Percentiles rank a stretch among this genome's conserved stretches.
Evolutionary conservation across 2,113 vertebrate species (phyloP).

Genomic region (Oryzias curvinotus): DNA sequence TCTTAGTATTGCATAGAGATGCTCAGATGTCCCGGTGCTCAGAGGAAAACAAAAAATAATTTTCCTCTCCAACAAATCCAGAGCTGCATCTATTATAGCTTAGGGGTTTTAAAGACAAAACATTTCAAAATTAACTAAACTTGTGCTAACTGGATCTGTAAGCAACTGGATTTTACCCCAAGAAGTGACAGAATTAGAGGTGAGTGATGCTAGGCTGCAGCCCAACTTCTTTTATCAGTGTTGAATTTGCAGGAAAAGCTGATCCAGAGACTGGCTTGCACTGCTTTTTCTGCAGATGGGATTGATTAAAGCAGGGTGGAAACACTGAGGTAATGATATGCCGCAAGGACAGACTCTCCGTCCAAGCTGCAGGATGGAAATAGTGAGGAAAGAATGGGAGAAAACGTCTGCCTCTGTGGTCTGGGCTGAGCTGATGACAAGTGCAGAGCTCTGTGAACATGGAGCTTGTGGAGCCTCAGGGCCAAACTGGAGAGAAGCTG

Average conservation of each 20-base stretch:
- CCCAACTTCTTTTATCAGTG: constrained; percentile 30
- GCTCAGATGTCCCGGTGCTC: constrained; percentile 41
- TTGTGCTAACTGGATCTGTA: constrained; percentile 18
- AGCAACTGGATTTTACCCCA: constrained; percentile 16
- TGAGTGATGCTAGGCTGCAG: constrained; percentile 30
- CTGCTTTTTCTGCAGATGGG: constrained; percentile 70
- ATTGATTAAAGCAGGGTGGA: constrained; percentile 67
- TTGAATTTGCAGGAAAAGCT: constrained; percentile 28
- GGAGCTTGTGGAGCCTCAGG: constrained; percentile 66
- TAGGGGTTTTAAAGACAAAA: constrained; percentile 26
- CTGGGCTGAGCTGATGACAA: constrained; percentile 60
- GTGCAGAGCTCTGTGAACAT: constrained; percentile 54
- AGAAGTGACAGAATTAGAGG: constrained; percentile 28
- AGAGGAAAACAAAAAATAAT: neutral
- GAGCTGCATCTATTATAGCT: constrained; percentile 15
- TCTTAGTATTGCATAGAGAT: constrained; percentile 24
- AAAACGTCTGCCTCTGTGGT: constrained; percentile 51
- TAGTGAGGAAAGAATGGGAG: constrained; percentile 43
- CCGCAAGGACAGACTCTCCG: constrained; percentile 53
- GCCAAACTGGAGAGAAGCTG: constrained; percentile 58
- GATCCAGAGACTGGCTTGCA: constrained; percentile 44
- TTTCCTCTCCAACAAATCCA: constrained; percentile 28
- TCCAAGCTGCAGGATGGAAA: constrained; percentile 57
- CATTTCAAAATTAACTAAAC: neutral
- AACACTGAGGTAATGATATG: constrained; percentile 69